Base-by-base conservation (phyloP, 2,888 invertebrate species). In the Nomada fucata region DNA sequence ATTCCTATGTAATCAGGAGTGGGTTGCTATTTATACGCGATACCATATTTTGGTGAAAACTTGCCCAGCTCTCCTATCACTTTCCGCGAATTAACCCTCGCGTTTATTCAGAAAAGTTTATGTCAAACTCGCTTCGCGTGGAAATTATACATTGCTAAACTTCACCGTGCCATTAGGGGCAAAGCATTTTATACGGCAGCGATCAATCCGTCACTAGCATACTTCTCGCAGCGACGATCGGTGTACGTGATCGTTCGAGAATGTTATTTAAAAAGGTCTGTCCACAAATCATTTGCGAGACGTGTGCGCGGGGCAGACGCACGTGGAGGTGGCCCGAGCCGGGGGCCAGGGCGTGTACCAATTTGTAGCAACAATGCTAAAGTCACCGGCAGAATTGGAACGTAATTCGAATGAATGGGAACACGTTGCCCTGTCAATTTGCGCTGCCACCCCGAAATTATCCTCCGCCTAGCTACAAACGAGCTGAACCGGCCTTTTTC, bases 301-400 rank as follows among this genome's bases (percentile, higher is more conserved):
- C 77, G 81, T 60, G 82, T 80, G 82, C 44, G 60, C 18, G 70
- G 18, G 55, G 60, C 70, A 73, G 73, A 55, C 57, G 29, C 67
- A 52, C 72, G 53, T 36, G 63, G 71, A 55, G 73, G 68, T 20
- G 73, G 60, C 47, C 47, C 57, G 68, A 52, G 70, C 79, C 76
- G 70, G 63, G 88, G 90, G 91, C 89, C 89, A 90, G 93, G 93
- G 93, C 93, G 93, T 92, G 90, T 91, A 93, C 93, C 93, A 93
- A 93, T 93, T 93, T 93, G 92, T 88, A 92, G 91, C 92, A 92
- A 93, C 93, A 93, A 93, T 93, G 91, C 92, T 90, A 91, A 92
- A 93, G 93, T 93, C 93, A 93, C 91, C 90, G 87, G 88, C 93
- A 93, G 93, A 92, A 93, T 93, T 91, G 93, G 90, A 90, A 90